Percentiles rank a stretch among this genome's conserved stretches.
Conservation (phyloP, 2,797 vertebrate species). For the Botia almorhae region DNA sequence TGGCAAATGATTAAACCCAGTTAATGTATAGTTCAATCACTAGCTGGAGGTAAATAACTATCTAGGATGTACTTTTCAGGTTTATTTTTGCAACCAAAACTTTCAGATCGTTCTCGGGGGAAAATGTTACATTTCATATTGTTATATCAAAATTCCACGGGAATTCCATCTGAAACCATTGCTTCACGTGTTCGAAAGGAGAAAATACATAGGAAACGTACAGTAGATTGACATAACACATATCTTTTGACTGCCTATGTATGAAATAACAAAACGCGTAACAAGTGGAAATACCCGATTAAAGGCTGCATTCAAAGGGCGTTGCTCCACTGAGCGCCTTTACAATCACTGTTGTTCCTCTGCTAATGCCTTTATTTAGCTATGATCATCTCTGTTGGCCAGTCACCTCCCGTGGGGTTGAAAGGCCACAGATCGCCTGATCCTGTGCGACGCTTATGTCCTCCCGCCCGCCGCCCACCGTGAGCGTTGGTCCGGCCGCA, state of each 20-base stretch:
- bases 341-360: slow-evolving; percentile 64
- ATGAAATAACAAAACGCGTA: slow-evolving; percentile 57
- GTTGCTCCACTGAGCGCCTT: slow-evolving; percentile 67
- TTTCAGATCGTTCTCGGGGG: too few relatives aligned
- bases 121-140: too few relatives aligned
- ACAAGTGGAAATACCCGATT: slow-evolving; percentile 55
- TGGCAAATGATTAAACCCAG: background rate
- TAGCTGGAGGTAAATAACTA: background rate
- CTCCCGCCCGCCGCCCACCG: slow-evolving; percentile 69
- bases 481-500: slow-evolving; percentile 65
- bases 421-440: slow-evolving; percentile 68
- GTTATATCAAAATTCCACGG: too few relatives aligned
- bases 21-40: background rate
- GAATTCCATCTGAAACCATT: too few relatives aligned
- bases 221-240: background rate
- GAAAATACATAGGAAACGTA: background rate
- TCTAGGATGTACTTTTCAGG: too few relatives aligned
- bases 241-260: slow-evolving; percentile 65
- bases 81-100: too few relatives aligned
- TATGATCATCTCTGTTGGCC: slow-evolving; percentile 76
- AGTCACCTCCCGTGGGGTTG: slow-evolving; percentile 72
- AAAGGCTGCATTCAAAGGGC: slow-evolving; percentile 55
- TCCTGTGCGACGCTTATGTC: slow-evolving; percentile 60
- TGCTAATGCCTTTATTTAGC: slow-evolving; percentile 64
- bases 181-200: background rate